Percentiles rank a stretch among this genome's conserved stretches.
Evolutionary conservation across 2,888 invertebrate genomes (phyloP).

Genomic region (Mythimna loreyi): DNA sequence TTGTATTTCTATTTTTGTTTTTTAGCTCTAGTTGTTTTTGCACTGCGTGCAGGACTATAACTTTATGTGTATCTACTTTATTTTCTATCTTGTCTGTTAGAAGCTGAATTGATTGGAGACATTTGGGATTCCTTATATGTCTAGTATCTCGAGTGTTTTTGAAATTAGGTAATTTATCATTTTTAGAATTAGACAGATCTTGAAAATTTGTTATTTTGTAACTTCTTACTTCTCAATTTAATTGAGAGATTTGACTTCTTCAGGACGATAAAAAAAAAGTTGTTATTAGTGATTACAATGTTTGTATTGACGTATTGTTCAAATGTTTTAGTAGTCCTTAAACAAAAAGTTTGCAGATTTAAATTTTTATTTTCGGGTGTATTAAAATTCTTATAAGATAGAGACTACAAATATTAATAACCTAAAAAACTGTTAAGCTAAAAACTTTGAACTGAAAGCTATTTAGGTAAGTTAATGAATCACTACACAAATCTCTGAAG

Average conservation of each 20-base stretch:
- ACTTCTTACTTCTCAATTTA: no score
- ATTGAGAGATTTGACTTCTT: background rate
- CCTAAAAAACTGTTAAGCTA: background rate
- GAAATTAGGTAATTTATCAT: no score
- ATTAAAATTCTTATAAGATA: constrained; percentile 9
- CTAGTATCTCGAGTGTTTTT: no score
- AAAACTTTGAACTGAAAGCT: background rate
- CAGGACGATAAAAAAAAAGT: background rate
- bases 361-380: background rate
- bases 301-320: background rate
- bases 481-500: constrained; percentile 16
- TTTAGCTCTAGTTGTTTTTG: background rate
- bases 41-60: background rate
- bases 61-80: background rate
- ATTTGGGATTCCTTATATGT: no score
- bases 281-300: background rate
- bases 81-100: no score
- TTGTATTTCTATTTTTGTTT: background rate
- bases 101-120: no score
- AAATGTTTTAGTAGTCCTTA: background rate
- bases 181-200: no score
- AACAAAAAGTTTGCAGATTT: no score
- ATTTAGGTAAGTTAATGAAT: background rate
- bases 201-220: no score
- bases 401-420: no score